Evolutionary conservation across 2,113 vertebrate species (phyloP), one percentile per base, ranked within the genome.

Genomic region (Mesocricetus auratus): DNA sequence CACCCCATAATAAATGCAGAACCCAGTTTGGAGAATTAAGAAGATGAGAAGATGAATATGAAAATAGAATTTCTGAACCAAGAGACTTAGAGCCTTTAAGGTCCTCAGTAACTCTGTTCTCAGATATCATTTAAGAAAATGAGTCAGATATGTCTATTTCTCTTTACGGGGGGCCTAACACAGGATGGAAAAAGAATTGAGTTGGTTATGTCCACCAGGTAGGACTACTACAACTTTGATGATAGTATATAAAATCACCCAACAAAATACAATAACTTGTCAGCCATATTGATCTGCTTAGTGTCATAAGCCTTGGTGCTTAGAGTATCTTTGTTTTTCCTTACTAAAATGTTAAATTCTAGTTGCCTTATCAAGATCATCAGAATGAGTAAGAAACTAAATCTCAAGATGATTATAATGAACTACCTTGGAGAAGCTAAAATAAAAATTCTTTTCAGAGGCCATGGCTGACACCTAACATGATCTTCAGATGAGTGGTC

Each of bases 251-350:
- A 86, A 62, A 83, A 50, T 77, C 45, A 75, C 3, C 78, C 26
- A 53, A 74, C 21, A 71, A 89, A 86, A 95, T 58, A 36, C 6
- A 58, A 87, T 60, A 66, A 83, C 77, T 53, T 66, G 7, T 71
- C 83, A 90, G 22, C 10, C 16, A 53, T 86, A n/a, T 77, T 82
- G 90, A 83, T 73, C 39, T 83, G 11, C 3, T 45, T 19, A 88
- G 62, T 87, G 4, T 17, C 16, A 26, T 50, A 45, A 82, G 24
- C 0, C 9, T 29, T 94, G 50, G 50, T 74, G 16, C 68, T 93
- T 95, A 13, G 16, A 79, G 68, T 95, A 17, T 53, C 8, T 90
- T 83, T 83, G 10, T 53, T 93, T 94, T 86, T 56, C 62, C 77
- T 89, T 15, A 62, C 64, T 42, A 71, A 71, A 31, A 53, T 85